These are phyloP conservation scores for Drosophila sordidula DNA, from an alignment of 2,888 invertebrate genomes.

Conservation along the genomic window DNA sequence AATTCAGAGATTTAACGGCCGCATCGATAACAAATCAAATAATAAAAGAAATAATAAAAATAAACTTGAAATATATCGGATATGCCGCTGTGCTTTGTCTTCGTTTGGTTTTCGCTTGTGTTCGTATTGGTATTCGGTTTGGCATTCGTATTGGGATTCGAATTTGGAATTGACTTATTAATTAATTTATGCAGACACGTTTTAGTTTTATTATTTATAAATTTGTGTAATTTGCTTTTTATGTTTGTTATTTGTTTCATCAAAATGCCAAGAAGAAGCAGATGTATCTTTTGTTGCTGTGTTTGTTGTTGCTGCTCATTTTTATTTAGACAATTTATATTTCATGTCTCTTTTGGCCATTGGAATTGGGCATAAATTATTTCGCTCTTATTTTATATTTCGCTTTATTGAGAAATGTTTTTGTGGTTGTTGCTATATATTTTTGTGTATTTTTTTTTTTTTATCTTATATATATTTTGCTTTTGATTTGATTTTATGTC, in stretches of 20 bases:
- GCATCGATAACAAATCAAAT: slow-evolving; percentile 21
- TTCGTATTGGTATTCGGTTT: slow-evolving; percentile 4
- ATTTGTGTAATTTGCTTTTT: slow-evolving; percentile 74
- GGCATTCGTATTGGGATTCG: slow-evolving; percentile 33
- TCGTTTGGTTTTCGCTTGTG: not conserved
- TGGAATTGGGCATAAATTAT: slow-evolving; percentile 76
- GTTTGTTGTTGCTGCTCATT: slow-evolving; percentile 26
- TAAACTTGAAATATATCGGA: slow-evolving; percentile 41
- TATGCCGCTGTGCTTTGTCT: slow-evolving; percentile 33
- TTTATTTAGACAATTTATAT: slow-evolving; percentile 58
- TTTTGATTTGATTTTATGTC: slow-evolving; percentile 44
- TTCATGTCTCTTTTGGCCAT: slow-evolving; percentile 63
- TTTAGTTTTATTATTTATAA: slow-evolving; percentile 83
- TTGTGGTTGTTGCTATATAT: slow-evolving; percentile 31
- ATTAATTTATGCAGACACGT: slow-evolving; percentile 85
- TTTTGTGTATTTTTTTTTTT: slow-evolving; percentile 35
- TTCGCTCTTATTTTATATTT: slow-evolving; percentile 56
- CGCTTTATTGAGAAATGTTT: slow-evolving; percentile 57
- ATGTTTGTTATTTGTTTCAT: slow-evolving; percentile 61
- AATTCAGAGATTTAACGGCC: slow-evolving; percentile 12
- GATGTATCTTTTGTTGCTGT: slow-evolving; percentile 39
- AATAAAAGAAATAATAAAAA: slow-evolving; percentile 10
- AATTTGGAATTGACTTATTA: slow-evolving; percentile 78
- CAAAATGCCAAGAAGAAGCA: slow-evolving; percentile 39
- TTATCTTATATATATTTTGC: slow-evolving; percentile 33